Evolutionary conservation across 2,797 vertebrate genomes (phyloP), one percentile per base, ranked within the genome.

Genomic region (Hoplostethus atlanticus): DNA sequence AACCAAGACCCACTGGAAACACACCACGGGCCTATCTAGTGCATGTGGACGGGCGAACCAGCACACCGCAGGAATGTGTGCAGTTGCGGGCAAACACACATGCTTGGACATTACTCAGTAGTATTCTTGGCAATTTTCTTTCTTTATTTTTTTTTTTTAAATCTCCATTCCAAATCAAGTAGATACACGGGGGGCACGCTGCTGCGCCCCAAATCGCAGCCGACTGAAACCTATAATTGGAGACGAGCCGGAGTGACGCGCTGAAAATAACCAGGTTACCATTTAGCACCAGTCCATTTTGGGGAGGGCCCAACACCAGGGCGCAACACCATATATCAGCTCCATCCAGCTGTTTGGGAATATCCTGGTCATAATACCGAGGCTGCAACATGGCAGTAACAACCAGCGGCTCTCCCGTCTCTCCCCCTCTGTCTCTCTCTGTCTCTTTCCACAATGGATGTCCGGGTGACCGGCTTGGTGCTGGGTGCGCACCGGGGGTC

Each of bases 231-330:
- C 87, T 84, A 86, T 82, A 84, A 91, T 59, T 91, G 89, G 89
- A 93, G 85, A 59, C 64, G 76, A 82, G 84, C 78, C 87, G 60
- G 57, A 88, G 83, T 88, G 89, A 92, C 91, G 88, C 87, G 89
- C 91, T 92, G 90, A 92, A 92, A 94, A 92, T 92, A 94, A 91
- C 87, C 92, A 91, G 91, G 89, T 93, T 90, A 88, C 86, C 89
- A 90, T 88, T 92, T 77, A 87, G 91, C 87, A 86, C 90, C 89
- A 91, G 90, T 91, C 89, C 91, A 90, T 91, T 92, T 94, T 89
- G 90, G 93, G 93, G 93, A 93, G 93, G 93, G 92, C 88, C 91
- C 87, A 86, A 34, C 88, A 82, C 76, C 85, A 86, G 91, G 91
- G 86, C 86, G 85, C 89, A 90, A 85, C 89, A 77, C 80, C 90